Base-by-base conservation (phyloP, 92 coral and sea anemone genomes). In the Nematostella vectensis region DNA sequence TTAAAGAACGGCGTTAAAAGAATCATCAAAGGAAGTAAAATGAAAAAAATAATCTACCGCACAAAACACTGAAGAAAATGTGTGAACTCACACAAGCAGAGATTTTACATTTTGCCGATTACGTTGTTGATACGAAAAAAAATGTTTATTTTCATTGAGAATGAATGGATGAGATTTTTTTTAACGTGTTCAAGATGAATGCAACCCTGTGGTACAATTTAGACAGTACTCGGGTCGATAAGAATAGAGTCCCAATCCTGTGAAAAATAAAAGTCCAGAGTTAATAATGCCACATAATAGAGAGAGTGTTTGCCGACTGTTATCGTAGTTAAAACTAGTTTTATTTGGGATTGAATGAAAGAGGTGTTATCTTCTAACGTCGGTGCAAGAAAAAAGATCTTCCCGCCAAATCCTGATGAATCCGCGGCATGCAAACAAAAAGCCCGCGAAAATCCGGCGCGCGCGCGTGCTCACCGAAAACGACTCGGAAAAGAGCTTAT, bases 221-320 rank as follows among this genome's bases (percentile, higher is more conserved):
- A n/a, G n/a, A n/a, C n/a, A n/a, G n/a, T n/a, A n/a, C n/a, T n/a
- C n/a, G n/a, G n/a, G n/a, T n/a, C n/a, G n/a, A 33, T 33, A 33
- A 33, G 15, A 6, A 33, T 45, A 11, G 18, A 45, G 51, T n/a
- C 51, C 4, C 51, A 45, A 45, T 45, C 51, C 12, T 15, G 23
- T 19, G 23, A 6, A 45, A 45, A 45, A 66, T 55, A 55, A 66
- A 28, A 24, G 39, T 42, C 44, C 23, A 28, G 28, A 38, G 27
- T 44, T 26, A 66, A 54, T 54, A 66, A 23, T 12, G 22, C 63
- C 72, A 50, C 63, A 66, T 43, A 4, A 66, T 50, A 55, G 30
- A 66, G 43, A 28, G 39, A 23, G 55, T 66, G 47, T 66, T 66
- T 66, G 61, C 72, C 72, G 72, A 66, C 72, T 28, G 62, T 66